phyloP scores from a whole-genome alignment of 2,113 vertebrate genomes.

The Megaceryle torquata region DNA sequence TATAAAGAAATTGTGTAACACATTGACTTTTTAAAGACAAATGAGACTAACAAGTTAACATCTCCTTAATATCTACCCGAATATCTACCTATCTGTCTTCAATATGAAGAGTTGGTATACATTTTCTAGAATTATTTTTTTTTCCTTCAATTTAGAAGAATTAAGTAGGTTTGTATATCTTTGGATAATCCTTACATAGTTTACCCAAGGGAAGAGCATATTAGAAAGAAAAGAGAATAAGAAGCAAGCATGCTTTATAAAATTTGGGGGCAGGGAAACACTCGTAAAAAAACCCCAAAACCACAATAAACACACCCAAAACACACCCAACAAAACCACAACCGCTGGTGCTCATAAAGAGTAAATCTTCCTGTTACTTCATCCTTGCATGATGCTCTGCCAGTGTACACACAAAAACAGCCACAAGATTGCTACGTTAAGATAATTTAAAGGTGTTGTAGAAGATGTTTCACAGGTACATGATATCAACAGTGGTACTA shows the following conservation, averaged over 20 bases:
- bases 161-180: neutral
- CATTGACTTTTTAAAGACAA: neutral
- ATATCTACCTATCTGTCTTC: neutral
- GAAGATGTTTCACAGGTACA: neutral
- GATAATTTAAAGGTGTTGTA: neutral
- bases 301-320: rapidly evolving
- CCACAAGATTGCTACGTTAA: neutral
- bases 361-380: neutral
- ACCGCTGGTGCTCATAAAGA: neutral
- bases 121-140: neutral
- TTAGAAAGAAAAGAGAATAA: neutral
- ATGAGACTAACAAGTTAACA: neutral
- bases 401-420: neutral
- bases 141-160: neutral
- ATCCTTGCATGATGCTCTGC: neutral
- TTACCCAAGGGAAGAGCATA: neutral
- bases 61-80: neutral
- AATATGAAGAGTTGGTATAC: neutral
- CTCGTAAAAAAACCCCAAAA: neutral
- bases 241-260: neutral
- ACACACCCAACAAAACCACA: neutral
- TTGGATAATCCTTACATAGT: neutral
- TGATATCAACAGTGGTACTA: neutral
- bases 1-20: neutral
- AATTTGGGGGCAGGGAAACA: neutral